A percentile compares a stretch with the other conserved stretches of the same genome.
phyloP scores from a whole-genome alignment of 37 sponge, comb jelly and placozoan species.

The Chondrilla cf. caribensis region DNA sequence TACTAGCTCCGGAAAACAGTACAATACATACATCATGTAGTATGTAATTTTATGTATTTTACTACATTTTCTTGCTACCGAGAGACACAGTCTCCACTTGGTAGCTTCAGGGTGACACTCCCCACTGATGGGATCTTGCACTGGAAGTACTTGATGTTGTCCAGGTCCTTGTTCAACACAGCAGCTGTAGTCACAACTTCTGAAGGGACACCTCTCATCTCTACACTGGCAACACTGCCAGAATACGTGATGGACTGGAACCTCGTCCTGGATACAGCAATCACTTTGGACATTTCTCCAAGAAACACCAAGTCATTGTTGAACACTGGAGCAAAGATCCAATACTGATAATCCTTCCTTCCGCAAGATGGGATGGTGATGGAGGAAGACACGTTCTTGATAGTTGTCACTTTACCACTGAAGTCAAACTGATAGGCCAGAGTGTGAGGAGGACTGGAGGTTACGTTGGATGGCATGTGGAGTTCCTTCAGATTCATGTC shows the following conservation, averaged over 20 bases:
- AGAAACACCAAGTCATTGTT: conserved; percentile 41
- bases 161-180: neutral
- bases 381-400: neutral
- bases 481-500: conserved; percentile 40
- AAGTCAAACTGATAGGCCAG: conserved; percentile 27
- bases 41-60: no score
- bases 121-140: conserved; percentile 49
- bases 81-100: conserved; percentile 13
- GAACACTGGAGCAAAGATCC: conserved; percentile 46
- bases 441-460: neutral
- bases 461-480: conserved; percentile 16
- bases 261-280: conserved; percentile 51
- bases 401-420: conserved; percentile 23
- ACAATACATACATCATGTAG: no score
- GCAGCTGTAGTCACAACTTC: conserved; percentile 51
- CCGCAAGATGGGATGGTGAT: conserved; percentile 34
- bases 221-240: conserved; percentile 21
- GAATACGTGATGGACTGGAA: neutral
- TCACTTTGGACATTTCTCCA: conserved; percentile 67
- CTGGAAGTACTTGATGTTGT: conserved; percentile 19
- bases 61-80: no score
- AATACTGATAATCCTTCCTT: conserved; percentile 45
- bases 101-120: neutral
- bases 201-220: conserved; percentile 46
- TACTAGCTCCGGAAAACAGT: neutral